Evolutionary conservation across 2,113 vertebrate species (phyloP), one percentile per base, ranked within the genome.

Genomic region (Pelecanoides urinatrix): DNA sequence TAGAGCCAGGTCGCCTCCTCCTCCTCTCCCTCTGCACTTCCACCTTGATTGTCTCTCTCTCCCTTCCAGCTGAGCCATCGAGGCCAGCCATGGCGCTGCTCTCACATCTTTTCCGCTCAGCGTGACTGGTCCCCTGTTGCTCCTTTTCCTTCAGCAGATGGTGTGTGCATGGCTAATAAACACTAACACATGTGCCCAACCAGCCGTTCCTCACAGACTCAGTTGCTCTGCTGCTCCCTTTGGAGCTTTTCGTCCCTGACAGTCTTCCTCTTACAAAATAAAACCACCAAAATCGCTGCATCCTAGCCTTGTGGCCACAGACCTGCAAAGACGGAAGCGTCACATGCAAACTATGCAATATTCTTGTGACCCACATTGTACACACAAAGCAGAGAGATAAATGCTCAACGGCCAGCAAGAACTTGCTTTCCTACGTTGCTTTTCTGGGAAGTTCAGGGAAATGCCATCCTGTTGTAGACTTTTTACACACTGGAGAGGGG

Each of bases 1-100:
- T 15, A 55, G n/a, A 59, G 20, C 29, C 1, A 1, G 7, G 27
- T 18, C 0, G 0, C 47, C 11, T 16, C 53, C 32, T 68, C 30
- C 27, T 68, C 36, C 63, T 30, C 16, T 81, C 38, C n/a, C 38
- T 72, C 53, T 47, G 22, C 47, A 20, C 16, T 85, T 73, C 32
- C 56, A 61, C 30, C 14, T 32, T 59, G n/a, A 19, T 32, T 13
- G 8, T 49, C 23, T 45, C 30, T 61, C 34, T 36, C 17, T 83
- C 25, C 20, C 9, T 78, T 63, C 70, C 6, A 2, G 40, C n/a
- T 55, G 55, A 78, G 29, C 62, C 40, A 23, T 36, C 32, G 7
- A 71, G 47, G 19, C 29, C 45, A 66, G 22, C 32, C 45, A 5
- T 7, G 45, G 36, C 1, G 0, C 34, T 45, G 58, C 45, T 55